Evolutionary conservation across 1,140 invertebrate species (phyloP).

Genomic region (Zophobas atratus): DNA sequence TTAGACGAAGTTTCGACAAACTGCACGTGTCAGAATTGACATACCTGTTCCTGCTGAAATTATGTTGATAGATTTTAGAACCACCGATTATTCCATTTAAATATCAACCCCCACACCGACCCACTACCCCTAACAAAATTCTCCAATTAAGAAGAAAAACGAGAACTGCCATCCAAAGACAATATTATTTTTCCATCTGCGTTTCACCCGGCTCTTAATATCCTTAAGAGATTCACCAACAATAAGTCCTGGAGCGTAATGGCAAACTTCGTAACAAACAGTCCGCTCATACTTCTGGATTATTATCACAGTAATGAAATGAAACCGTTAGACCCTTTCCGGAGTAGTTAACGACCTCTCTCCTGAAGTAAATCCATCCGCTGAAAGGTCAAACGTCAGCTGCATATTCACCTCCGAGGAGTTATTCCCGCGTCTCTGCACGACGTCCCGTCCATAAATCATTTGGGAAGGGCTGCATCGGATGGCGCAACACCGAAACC

Average conservation of each 20-base stretch:
- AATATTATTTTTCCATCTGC: constrained; percentile 8
- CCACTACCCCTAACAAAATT: too few species aligned
- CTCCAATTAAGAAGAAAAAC: too few species aligned
- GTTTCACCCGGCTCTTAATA: not conserved
- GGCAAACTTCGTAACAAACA: constrained; percentile 25
- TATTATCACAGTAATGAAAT: constrained; percentile 29
- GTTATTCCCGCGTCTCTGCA: not conserved
- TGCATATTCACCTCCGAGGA: constrained; percentile 16
- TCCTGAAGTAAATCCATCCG: constrained; percentile 9
- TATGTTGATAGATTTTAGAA: too few species aligned
- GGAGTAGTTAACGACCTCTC: constrained; percentile 9
- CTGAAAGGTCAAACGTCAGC: constrained; percentile 27
- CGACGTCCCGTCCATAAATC: constrained; percentile 5
- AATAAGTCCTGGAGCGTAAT: constrained; percentile 15
- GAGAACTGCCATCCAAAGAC: not conserved
- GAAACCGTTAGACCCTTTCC: constrained; percentile 1
- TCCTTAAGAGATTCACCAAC: constrained; percentile 25
- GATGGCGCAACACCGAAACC: not conserved
- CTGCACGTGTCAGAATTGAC: too few species aligned
- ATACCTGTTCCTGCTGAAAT: too few species aligned
- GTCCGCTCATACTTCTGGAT: constrained; percentile 16
- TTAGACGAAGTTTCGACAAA: too few species aligned
- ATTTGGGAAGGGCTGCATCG: not conserved
- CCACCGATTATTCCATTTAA: too few species aligned
- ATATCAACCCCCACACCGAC: too few species aligned